phyloP scores from a whole-genome alignment of 2,113 vertebrate genomes.

The Phocoena sinus region DNA sequence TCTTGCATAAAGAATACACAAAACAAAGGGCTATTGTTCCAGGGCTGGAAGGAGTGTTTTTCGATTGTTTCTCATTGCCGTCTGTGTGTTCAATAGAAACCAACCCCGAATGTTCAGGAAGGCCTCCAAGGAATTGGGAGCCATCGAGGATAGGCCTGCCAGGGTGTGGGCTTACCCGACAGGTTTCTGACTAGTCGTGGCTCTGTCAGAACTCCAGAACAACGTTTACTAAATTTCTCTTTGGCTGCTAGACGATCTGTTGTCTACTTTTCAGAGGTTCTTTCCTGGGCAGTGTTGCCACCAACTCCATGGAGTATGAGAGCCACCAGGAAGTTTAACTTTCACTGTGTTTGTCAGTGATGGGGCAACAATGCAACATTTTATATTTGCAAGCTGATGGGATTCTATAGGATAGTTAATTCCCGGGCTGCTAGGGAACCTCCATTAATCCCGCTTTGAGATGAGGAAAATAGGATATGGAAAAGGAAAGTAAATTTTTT shows the following conservation, averaged over 20 bases:
- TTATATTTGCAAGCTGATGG: background rate
- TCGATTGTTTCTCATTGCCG: background rate
- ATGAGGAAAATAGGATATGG: background rate
- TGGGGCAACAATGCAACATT: background rate
- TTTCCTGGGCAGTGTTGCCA: background rate
- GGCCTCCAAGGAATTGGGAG: background rate
- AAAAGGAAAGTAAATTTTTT: background rate
- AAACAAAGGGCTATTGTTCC: conserved; percentile 50
- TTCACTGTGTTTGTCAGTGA: background rate
- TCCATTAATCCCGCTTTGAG: background rate
- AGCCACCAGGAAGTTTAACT: background rate
- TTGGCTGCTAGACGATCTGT: background rate
- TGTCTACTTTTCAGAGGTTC: background rate
- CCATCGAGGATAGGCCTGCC: background rate
- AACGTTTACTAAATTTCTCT: background rate
- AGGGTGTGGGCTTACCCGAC: background rate
- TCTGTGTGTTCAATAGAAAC: background rate
- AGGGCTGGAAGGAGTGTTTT: conserved; percentile 18
- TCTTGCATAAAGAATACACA: conserved; percentile 30
- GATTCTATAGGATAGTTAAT: background rate
- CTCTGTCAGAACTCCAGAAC: background rate
- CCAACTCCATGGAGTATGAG: background rate
- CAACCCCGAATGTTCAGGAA: background rate
- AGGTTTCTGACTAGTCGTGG: background rate
- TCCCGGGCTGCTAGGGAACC: background rate